A percentile compares a stretch with the other conserved stretches of the same genome.
Conservation (phyloP, 2,888 invertebrate genomes). For the Serripes groenlandicus region DNA sequence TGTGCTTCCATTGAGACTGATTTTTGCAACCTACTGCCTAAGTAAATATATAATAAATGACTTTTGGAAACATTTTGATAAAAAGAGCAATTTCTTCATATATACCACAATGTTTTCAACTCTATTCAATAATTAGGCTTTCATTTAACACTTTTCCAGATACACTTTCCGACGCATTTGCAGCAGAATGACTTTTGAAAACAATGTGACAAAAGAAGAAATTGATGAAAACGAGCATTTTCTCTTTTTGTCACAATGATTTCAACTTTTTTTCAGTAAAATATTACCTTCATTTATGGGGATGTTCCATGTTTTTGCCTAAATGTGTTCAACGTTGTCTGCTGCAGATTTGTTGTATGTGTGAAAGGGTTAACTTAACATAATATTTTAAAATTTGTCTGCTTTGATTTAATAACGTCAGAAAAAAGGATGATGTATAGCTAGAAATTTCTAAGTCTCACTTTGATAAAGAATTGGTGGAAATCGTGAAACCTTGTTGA, state of each 20-base stretch:
- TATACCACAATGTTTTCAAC: too few species aligned
- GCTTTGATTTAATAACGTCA: too few species aligned
- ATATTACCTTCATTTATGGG: background rate
- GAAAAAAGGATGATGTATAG: too few species aligned
- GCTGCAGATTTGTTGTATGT: background rate
- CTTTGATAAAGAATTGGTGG: too few species aligned
- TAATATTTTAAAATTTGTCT: background rate
- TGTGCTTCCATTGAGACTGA: too few species aligned
- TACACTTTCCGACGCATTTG: too few species aligned
- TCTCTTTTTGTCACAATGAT: background rate
- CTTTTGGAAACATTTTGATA: background rate
- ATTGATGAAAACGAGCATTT: background rate
- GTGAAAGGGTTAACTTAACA: background rate
- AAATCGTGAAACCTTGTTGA: too few species aligned
- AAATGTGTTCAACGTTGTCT: background rate
- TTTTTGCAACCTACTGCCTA: too few species aligned
- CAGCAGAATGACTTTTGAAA: too few species aligned
- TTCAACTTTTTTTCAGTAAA: background rate
- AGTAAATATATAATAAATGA: background rate
- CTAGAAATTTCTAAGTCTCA: too few species aligned
- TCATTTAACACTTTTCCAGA: too few species aligned
- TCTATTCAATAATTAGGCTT: too few species aligned
- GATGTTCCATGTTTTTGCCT: background rate
- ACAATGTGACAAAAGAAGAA: slow-evolving; percentile 9
- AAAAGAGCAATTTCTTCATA: background rate